phyloP scores from a whole-genome alignment of 2,113 vertebrate species.

The Amphiprion percula region DNA sequence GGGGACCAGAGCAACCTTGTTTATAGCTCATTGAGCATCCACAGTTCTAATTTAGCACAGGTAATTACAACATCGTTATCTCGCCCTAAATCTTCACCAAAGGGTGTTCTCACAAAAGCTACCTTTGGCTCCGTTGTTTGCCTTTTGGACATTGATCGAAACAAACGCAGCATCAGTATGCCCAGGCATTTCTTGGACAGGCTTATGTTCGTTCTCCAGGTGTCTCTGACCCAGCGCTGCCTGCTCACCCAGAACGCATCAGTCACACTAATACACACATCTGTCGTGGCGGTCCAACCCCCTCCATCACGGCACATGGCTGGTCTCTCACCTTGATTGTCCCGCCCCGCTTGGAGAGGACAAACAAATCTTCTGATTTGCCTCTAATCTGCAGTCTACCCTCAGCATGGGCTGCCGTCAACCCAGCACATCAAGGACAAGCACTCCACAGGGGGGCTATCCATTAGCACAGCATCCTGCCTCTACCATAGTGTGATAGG shows the following conservation, averaged over 20 bases:
- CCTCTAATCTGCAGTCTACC: slow-evolving; percentile 78
- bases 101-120: slow-evolving; percentile 49
- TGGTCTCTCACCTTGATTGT: slow-evolving; percentile 70
- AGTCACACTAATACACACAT: slow-evolving; percentile 78
- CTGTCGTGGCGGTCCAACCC: slow-evolving; percentile 64
- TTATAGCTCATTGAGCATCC: slow-evolving; percentile 81
- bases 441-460: slow-evolving; percentile 59
- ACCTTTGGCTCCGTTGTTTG: slow-evolving; percentile 54
- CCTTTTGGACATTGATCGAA: slow-evolving; percentile 61
- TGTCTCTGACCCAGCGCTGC: slow-evolving; percentile 67
- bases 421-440: slow-evolving; percentile 75
- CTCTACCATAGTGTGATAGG: slow-evolving; percentile 58
- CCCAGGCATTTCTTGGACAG: slow-evolving; percentile 47
- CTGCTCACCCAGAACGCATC: slow-evolving; percentile 75
- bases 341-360: slow-evolving; percentile 65
- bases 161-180: slow-evolving; percentile 61
- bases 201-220: slow-evolving; percentile 66
- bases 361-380: slow-evolving; percentile 79
- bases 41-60: slow-evolving; percentile 72
- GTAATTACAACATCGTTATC: slow-evolving; percentile 78
- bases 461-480: slow-evolving; percentile 74
- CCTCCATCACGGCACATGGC: slow-evolving; percentile 71
- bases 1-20: slow-evolving; percentile 77
- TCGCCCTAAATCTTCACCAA: slow-evolving; percentile 65
- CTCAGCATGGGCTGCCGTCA: slow-evolving; percentile 69